Conservation (phyloP, 2,797 vertebrate species). For the Lepus townsendii region DNA sequence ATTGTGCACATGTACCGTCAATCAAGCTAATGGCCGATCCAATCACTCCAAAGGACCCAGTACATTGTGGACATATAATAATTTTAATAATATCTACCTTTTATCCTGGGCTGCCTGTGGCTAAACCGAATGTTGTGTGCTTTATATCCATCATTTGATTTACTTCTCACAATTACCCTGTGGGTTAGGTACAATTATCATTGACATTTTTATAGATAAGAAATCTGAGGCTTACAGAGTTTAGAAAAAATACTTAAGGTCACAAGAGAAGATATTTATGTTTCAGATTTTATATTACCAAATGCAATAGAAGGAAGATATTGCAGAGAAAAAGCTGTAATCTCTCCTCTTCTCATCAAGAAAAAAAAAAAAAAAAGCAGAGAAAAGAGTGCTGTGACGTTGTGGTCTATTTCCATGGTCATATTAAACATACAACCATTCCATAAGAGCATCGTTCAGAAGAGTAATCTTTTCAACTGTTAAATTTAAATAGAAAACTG, state of each 20-base stretch:
- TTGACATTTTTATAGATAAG: neutral
- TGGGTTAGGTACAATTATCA: neutral
- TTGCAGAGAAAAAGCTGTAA: neutral
- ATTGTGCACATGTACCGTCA: neutral
- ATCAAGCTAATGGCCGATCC: neutral
- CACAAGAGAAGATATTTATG: neutral
- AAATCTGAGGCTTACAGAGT: neutral
- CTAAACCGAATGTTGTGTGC: neutral
- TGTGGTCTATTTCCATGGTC: neutral
- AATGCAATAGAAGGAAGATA: neutral
- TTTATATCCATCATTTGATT: constrained; percentile 21
- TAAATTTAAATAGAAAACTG: neutral
- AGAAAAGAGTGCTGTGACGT: neutral
- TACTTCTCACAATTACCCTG: neutral
- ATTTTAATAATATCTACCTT: neutral
- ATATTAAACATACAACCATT: neutral
- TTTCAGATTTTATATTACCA: neutral
- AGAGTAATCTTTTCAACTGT: neutral
- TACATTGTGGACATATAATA: neutral
- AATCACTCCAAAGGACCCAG: neutral
- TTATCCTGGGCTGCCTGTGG: neutral
- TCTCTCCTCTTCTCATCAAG: neutral
- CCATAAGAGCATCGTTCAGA: neutral
- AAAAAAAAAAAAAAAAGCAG: neutral
- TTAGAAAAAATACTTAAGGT: constrained; percentile 23